Conservation (phyloP, 1,140 invertebrate genomes). For the Ptiloglossa arizonensis region DNA sequence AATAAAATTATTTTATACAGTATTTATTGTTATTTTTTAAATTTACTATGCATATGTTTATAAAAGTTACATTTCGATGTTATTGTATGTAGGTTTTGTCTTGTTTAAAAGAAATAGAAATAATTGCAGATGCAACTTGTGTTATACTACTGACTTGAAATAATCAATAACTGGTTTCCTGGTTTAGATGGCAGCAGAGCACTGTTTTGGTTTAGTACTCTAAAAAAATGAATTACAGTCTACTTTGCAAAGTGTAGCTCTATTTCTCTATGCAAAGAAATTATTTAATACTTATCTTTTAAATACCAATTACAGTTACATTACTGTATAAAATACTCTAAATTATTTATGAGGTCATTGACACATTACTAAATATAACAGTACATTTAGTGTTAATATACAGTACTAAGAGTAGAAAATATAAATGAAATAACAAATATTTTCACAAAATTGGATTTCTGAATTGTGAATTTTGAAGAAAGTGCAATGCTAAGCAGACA, state of each 20-base stretch:
- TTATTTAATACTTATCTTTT: not conserved
- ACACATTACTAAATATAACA: not conserved
- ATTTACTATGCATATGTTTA: too few relatives aligned
- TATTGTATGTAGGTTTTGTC: not conserved
- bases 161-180: conserved; percentile 62
- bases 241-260: not conserved
- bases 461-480: not conserved
- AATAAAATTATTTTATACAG: not conserved
- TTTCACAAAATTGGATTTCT: not conserved
- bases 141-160: conserved; percentile 23
- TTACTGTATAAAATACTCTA: not conserved
- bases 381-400: not conserved
- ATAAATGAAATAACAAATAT: not conserved
- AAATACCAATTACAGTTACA: not conserved
- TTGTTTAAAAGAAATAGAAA: not conserved
- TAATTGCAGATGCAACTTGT: not conserved
- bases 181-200: conserved; percentile 61
- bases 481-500: not conserved
- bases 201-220: conserved; percentile 33
- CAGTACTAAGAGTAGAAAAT: not conserved
- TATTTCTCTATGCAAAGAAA: not conserved
- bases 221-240: not conserved
- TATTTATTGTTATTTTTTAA: too few relatives aligned
- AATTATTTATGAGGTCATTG: not conserved
- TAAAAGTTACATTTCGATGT: not conserved